Base-by-base conservation (phyloP, 2,888 invertebrate genomes). In the Zygothrica quintamaculata region DNA sequence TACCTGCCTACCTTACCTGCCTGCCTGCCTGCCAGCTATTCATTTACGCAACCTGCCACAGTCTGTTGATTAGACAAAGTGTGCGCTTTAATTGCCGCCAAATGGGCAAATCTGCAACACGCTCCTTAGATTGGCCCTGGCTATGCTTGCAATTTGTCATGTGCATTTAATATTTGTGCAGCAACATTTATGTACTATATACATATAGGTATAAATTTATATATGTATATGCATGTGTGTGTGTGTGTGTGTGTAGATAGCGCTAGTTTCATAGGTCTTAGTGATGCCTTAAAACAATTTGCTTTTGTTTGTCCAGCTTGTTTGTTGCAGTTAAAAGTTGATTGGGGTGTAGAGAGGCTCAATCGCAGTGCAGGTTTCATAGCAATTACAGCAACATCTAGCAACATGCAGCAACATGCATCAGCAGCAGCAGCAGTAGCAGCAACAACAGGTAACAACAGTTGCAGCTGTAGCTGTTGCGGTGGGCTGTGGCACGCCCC, bases 251-350 rank as follows among this genome's bases (percentile, higher is more conserved):
- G n/a, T n/a, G n/a, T n/a, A n/a, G n/a, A n/a, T 6, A 13, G 36
- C 34, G 31, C 42, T 40, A 31, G 36, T 62, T n/a, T 3, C 7
- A 13, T 26, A 16, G 33, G 40, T 47, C n/a, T n/a, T 16, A 5
- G 22, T 64, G 75, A 40, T 13, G 40, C 37, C 15, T 46, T 46
- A 76, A 84, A 86, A 86, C 77, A 86, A 88, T 86, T 84, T 84
- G 62, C 77, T 74, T 84, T 86, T 82, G 88, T 87, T 82, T 80
- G 86, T 87, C 87, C 84, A 86, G 79, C 80, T 80, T 82, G 80
- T 80, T 80, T 80, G 88, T 87, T 87, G 80, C 80, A 87, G 76
- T 80, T 87, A 87, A n/a, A 80, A 86, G 88, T 80, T 80, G 80
- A 80, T 87, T 87, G 87, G 86, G 52, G 80, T 71, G 85, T 59